Percentiles rank a stretch among this genome's conserved stretches.
Conservation (phyloP, 2,113 vertebrate species). For the Corythoichthys intestinalis region DNA sequence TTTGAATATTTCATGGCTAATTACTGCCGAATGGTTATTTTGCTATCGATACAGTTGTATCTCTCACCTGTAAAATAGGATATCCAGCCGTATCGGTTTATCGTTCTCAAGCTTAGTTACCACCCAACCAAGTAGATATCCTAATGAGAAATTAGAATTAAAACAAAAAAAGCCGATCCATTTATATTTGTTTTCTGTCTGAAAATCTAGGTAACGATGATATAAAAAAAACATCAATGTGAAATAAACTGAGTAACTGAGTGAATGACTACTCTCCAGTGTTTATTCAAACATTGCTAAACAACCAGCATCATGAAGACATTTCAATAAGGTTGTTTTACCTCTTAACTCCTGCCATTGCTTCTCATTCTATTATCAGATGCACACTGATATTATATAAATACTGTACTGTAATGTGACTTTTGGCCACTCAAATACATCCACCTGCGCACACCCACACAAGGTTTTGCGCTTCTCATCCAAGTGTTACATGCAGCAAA, state of each 20-base stretch:
- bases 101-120: too few species aligned
- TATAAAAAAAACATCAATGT: not conserved
- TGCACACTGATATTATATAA: conserved; percentile 24
- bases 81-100: too few species aligned
- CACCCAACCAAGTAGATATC: too few species aligned
- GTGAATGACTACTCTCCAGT: not conserved
- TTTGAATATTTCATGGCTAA: too few species aligned
- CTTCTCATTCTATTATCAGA: conserved; percentile 3
- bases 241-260: too few species aligned
- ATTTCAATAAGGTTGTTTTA: not conserved
- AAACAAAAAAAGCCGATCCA: too few species aligned
- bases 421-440: conserved; percentile 12
- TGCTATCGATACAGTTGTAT: too few species aligned
- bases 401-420: conserved; percentile 23
- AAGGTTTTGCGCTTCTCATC: conserved; percentile 10
- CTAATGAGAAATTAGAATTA: too few species aligned
- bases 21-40: too few species aligned
- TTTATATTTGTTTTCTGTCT: too few species aligned
- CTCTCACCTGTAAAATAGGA: too few species aligned
- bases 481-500: conserved; percentile 14
- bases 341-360: not conserved
- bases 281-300: not conserved
- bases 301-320: not conserved
- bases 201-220: too few species aligned
- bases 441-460: conserved; percentile 23